Evolutionary conservation across 2,113 vertebrate genomes (phyloP), one percentile per base, ranked within the genome.

Genomic region (Heliornis fulica): DNA sequence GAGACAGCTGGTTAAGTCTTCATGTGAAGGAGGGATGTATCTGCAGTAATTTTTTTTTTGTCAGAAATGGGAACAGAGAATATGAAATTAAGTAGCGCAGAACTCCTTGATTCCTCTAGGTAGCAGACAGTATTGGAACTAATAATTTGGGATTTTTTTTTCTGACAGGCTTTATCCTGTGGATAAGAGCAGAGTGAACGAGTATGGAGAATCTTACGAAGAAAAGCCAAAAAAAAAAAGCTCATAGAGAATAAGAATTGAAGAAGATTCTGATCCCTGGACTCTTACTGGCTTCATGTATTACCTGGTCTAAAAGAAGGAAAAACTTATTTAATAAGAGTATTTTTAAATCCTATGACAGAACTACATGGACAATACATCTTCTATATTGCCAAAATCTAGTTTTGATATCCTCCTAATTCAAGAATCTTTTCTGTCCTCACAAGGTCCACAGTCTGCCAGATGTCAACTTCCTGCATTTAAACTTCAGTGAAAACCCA

Each of bases 131-230:
- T 61, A 40, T 29, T 85, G 41, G 85, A 91, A 90, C 59, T 68
- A 38, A 86, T 60, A 0, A 43, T 66, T 82, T 61, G 10, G 10
- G 26, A n/a, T n/a, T n/a, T 28, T 5, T 31, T 32, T 59, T 80
- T 71, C 79, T 89, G 28, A 4, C 97, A 99, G 99, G 98, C 97
- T 98, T 97, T 99, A 98, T 91, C 98, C 98, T 79, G 94, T 98
- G 96, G 99, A 99, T 98, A 99, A 98, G 96, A 98, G 97, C 97
- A 98, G 98, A 97, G 98, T 98, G 92, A 98, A 99, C 57, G 99
- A 99, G 71, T 98, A 98, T 8, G 98, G 98, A 71, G 98, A 99
- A 96, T 98, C 97, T 13, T 99, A 99, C 0, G 98, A 98, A 97
- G 99, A 98, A 97, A 98, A 98, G 95, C 85, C 98, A 21, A 98